Conservation (phyloP, 2,888 invertebrate genomes). For the Allacma fusca region DNA sequence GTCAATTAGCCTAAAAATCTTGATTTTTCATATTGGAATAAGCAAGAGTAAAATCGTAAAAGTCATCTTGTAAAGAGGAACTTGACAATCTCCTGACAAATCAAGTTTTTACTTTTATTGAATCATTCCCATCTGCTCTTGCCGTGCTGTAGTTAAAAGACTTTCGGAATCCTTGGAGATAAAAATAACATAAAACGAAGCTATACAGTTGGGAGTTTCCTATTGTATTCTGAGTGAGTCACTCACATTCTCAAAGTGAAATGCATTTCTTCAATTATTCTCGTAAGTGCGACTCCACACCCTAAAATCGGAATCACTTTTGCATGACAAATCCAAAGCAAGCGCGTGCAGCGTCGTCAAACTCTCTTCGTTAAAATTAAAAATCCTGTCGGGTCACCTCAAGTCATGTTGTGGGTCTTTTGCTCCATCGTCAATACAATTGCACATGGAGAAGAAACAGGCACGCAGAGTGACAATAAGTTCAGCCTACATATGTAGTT, state of each 20-base stretch:
- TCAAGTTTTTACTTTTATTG: too few relatives aligned
- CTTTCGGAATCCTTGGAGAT: not conserved
- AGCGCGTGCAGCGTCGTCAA: not conserved
- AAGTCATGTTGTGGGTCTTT: too few relatives aligned
- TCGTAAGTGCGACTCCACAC: slow-evolving; percentile 9
- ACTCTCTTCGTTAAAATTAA: not conserved
- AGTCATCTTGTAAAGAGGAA: too few relatives aligned
- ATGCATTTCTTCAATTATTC: slow-evolving; percentile 16
- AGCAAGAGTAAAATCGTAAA: too few relatives aligned
- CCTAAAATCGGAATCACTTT: slow-evolving; percentile 11
- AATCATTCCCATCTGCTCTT: too few relatives aligned
- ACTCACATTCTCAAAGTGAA: slow-evolving; percentile 3
- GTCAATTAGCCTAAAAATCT: too few relatives aligned
- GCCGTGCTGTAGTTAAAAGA: too few relatives aligned
- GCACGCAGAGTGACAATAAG: not conserved
- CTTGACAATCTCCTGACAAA: too few relatives aligned
- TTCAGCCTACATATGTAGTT: not conserved
- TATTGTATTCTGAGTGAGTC: not conserved
- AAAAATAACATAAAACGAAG: not conserved
- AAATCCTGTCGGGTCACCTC: not conserved
- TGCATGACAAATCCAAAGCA: not conserved
- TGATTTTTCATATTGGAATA: too few relatives aligned
- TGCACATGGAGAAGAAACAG: not conserved
- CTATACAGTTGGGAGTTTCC: slow-evolving; percentile 12
- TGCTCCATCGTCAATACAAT: not conserved